These are phyloP conservation scores for Anolis carolinensis DNA, from an alignment of 2,113 vertebrate genomes.

Conservation along the genomic window DNA sequence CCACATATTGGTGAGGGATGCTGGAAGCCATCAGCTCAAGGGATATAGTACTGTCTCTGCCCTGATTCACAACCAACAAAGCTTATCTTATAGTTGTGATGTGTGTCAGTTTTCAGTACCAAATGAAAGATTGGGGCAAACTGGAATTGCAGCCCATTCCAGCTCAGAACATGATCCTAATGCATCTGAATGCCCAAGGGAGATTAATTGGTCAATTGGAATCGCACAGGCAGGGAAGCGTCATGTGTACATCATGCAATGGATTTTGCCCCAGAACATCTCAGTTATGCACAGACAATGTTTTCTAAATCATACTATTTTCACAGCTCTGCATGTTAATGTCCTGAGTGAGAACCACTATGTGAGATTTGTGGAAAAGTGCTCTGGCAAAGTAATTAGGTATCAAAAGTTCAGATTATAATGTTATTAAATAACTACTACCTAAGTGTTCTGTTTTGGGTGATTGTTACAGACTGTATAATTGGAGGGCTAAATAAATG, in stretches of 20 bases:
- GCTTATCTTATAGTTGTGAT: no score
- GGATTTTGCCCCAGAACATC: neutral
- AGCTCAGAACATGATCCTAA: no score
- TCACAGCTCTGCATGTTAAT: neutral
- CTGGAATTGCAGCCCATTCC: no score
- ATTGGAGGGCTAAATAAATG: conserved; percentile 64
- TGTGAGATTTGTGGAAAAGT: neutral
- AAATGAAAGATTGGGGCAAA: no score
- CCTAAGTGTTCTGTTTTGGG: conserved; percentile 61
- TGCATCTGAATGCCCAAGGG: neutral
- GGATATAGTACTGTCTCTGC: no score
- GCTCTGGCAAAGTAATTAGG: conserved; percentile 44
- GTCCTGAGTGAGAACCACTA: neutral
- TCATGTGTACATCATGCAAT: neutral
- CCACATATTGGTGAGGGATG: no score
- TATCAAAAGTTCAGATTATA: conserved; percentile 55
- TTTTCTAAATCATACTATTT: neutral
- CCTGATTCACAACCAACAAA: no score
- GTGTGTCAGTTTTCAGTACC: no score
- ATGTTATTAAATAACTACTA: conserved; percentile 2
- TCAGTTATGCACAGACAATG: neutral
- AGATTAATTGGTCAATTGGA: neutral
- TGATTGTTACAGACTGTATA: conserved; percentile 66
- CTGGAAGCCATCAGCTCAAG: no score
- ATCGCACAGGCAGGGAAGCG: neutral